Evolutionary conservation across 2,888 invertebrate genomes (phyloP).

Genomic region (Eucriotettix oculatus): DNA sequence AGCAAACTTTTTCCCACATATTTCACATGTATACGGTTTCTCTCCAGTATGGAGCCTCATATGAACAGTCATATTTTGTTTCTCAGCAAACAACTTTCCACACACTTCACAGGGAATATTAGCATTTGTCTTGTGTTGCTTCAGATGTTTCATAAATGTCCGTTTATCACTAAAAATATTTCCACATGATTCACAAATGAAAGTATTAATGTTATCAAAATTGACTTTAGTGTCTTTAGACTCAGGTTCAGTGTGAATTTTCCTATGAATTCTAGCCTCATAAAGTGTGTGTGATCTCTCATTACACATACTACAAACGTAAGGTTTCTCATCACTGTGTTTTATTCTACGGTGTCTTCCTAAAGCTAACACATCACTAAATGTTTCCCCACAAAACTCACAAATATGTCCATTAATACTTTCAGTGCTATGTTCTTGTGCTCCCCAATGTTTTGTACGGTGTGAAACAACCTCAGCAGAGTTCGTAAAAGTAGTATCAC

Average conservation of each 20-base stretch:
- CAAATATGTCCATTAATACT: conserved; percentile 5
- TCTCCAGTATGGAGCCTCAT: conserved; percentile 12
- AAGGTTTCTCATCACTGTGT: conserved; percentile 13
- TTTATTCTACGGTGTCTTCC: conserved; percentile 9
- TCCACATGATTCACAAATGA: conserved; percentile 10
- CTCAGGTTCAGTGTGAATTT: conserved; percentile 5
- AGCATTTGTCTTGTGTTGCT: conserved; percentile 1
- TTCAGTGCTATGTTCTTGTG: background rate
- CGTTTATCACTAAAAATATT: conserved; percentile 1
- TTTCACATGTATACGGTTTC: conserved; percentile 11
- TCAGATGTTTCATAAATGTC: conserved; percentile 6
- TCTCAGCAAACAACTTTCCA: conserved; percentile 10
- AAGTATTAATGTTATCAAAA: background rate
- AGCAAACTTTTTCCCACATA: conserved; percentile 12
- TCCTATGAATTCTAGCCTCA: conserved; percentile 12
- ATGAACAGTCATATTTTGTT: conserved; percentile 10
- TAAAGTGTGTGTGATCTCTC: conserved; percentile 10
- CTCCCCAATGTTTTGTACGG: conserved; percentile 8
- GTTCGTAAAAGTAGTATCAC: conserved; percentile 10
- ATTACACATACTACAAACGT: conserved; percentile 12
- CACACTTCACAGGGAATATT: conserved; percentile 9
- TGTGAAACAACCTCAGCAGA: conserved; percentile 12
- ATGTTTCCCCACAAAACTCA: conserved; percentile 11
- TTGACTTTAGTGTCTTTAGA: background rate
- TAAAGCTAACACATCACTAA: conserved; percentile 3